Evolutionary conservation across 1,140 invertebrate genomes (phyloP), one percentile per base, ranked within the genome.

Genomic region (Argopecten irradians): DNA sequence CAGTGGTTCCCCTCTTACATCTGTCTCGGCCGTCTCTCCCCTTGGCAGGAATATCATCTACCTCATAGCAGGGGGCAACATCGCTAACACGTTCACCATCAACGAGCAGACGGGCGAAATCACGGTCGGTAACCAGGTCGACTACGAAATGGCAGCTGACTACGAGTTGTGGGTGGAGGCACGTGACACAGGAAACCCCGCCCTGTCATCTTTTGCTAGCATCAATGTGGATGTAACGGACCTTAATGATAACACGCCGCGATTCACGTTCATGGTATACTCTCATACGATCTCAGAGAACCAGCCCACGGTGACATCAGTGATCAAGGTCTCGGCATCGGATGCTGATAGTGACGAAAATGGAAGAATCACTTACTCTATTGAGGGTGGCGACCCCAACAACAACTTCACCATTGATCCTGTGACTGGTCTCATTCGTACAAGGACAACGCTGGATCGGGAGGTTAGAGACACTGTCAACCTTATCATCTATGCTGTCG

Each of bases 81-180:
- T 98, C 16, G 97, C 97, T 0, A 97, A 98, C 89, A 97, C 98
- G 7, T 97, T 99, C 55, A 96, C 96, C 93, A 97, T 99, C 84
- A 97, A 98, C 94, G 93, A 96, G 16, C 97, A 96, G 22, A 97
- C 96, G 41, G 98, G 98, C 28, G 97, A 97, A 95, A 96, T 99
- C 11, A 96, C 97, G 93, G 97, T 98, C 0, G 97, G 85, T 28
- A 98, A 96, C 92, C 97, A 97, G 0, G 96, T 99, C 85, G 98
- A 99, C 95, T 99, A 98, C 93, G 98, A 99, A 96, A 97, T 97
- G 0, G 96, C 97, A 86, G 96, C 97, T 28, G 95, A 97, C 28
- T 99, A 98, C 94, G 97, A 98, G 95, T 97, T 99, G 34, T 99
- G 98, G 98, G 97, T 99, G 84, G 98, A 98, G 96, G 98, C 98